phyloP scores from a whole-genome alignment of 1,140 invertebrate genomes.

The Metaphire vulgaris region DNA sequence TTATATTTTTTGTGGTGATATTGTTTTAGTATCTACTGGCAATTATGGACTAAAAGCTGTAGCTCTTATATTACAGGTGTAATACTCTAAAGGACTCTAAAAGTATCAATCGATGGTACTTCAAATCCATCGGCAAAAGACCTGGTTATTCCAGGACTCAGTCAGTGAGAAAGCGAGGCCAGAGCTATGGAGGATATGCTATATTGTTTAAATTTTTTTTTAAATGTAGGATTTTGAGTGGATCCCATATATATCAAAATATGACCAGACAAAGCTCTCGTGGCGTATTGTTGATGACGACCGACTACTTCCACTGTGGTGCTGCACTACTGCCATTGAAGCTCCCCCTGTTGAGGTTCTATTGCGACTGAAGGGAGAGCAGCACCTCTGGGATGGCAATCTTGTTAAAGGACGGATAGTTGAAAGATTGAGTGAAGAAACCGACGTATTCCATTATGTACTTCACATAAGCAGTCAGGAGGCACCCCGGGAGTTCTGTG shows the following conservation, averaged over 20 bases:
- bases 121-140: too few species aligned
- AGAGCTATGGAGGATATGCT: too few species aligned
- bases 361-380: conserved; percentile 63
- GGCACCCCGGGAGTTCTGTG: conserved; percentile 75
- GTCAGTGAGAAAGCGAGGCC: too few species aligned
- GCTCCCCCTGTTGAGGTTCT: conserved; percentile 76
- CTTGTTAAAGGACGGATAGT: conserved; percentile 74
- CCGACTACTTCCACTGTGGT: conserved; percentile 80
- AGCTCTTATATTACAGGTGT: too few species aligned
- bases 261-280: background rate
- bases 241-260: background rate
- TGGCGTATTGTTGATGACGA: conserved; percentile 58
- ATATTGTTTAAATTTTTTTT: too few species aligned
- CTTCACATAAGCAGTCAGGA: conserved; percentile 70
- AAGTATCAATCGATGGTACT: too few species aligned
- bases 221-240: background rate
- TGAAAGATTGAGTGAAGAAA: conserved; percentile 68
- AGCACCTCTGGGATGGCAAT: conserved; percentile 77
- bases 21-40: too few species aligned
- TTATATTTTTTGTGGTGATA: too few species aligned
- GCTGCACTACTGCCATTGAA: conserved; percentile 77
- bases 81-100: too few species aligned
- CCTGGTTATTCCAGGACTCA: too few species aligned
- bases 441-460: conserved; percentile 83
- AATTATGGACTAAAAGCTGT: too few species aligned